Base-by-base conservation (phyloP, 2,888 invertebrate genomes). In the Conistra vaccinii region DNA sequence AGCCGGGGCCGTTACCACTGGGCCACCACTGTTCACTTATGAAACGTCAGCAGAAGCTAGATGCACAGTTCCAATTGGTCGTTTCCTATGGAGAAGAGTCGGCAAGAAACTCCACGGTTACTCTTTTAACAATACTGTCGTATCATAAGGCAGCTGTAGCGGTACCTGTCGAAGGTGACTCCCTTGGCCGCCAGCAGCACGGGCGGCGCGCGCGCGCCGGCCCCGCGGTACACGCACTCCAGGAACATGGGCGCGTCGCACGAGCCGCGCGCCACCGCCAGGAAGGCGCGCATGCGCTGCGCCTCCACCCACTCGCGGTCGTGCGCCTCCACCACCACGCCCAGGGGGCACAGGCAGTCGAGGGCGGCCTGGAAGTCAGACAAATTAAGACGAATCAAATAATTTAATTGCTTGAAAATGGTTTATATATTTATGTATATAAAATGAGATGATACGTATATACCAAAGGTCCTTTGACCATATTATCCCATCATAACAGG, bases 191-290 rank as follows among this genome's bases (percentile, higher is more conserved):
- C 97, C 75, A 98, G 90, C 45, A 97, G 97, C 71, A 98, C 94
- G 5, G 97, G 97, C 83, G 97, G 97, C 53, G 92, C 91, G 61
- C 92, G 91, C 14, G 89, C 87, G 0, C 91, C 93, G 7, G 94
- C 97, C 2, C 96, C 97, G 1, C 91, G 93, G 92, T 98, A 98
- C 20, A 90, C 89, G 81, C 97, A 96, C 92, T 98, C 97, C 45
- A 98, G 92, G 85, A 98, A 97, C 66, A 97, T 91, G 3, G 98
- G 98, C 62, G 97, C 96, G 89, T 97, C 97, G 87, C 97, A 97
- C 9, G 98, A 97, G 65, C 98, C 98, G 66, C 97, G 93, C 7
- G 98, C 96, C 26, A 98, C 98, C n/a, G 97, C 96, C 82, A 98
- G 90, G 86, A 92, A 91, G 14, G 91, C 93, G 76, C 80, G 95